These are phyloP conservation scores for Donacobius atricapilla DNA, from an alignment of 2,113 vertebrate species.

Conservation along the genomic window DNA sequence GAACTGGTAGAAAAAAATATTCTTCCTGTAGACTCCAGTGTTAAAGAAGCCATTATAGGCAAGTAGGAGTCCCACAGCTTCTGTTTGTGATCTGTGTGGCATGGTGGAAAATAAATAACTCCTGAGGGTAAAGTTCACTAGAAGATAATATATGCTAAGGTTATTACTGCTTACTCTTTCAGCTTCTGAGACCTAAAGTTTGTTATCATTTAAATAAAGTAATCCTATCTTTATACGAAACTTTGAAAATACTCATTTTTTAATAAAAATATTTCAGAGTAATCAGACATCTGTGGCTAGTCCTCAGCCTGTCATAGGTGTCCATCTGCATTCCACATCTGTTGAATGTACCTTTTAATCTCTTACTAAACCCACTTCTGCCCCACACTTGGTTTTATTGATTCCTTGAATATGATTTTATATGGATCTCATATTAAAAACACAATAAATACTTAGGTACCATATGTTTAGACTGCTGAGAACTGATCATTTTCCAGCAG, in stretches of 20 bases:
- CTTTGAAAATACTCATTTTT: neutral
- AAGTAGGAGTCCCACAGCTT: constrained; percentile 41
- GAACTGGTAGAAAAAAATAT: constrained; percentile 98
- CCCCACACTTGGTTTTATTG: neutral
- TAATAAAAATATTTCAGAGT: neutral
- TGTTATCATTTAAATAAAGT: neutral
- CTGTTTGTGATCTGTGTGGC: neutral
- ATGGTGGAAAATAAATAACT: neutral
- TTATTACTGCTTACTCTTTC: neutral
- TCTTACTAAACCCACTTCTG: neutral
- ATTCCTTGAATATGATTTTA: neutral
- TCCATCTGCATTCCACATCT: neutral
- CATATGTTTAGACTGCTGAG: neutral
- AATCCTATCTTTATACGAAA: neutral
- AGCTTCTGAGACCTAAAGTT: neutral
- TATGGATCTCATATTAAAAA: neutral
- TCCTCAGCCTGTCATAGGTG: neutral
- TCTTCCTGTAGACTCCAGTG: constrained; percentile 89
- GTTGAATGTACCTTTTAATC: neutral
- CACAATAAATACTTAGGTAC: neutral
- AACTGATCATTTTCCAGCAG: neutral
- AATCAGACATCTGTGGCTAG: neutral
- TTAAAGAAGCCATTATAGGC: constrained; percentile 97
- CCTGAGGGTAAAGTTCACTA: neutral
- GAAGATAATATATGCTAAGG: neutral